Evolutionary conservation across 1,140 invertebrate species (phyloP), one percentile per base, ranked within the genome.

Genomic region (Penaeus indicus): DNA sequence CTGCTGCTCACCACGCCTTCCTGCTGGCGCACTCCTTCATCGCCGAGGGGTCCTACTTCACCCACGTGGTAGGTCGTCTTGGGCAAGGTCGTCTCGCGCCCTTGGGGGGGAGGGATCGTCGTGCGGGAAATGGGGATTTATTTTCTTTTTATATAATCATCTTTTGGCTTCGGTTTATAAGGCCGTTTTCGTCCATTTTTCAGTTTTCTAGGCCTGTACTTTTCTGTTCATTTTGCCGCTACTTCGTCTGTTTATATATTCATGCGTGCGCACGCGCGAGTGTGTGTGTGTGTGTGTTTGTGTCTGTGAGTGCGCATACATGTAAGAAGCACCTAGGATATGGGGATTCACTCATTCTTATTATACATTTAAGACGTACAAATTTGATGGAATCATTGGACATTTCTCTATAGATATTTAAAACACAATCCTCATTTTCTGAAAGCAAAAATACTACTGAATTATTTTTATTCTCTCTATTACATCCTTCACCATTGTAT

Each of bases 1-100:
- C 88, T n/a, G 42, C 88, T 8, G 88, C 88, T 42, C 88, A 89
- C 77, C 88, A 89, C 77, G 62, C 88, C 88, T 89, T 89, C 77
- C 88, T 89, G 38, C 75, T 89, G 77, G 88, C 88, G 27, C 88
- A 89, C 79, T 77, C 88, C 83, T 84, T 89, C 77, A 89, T 85
- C 62, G 67, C 75, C 38, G 61, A 67, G 19, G 62, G 78, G 27
- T 63, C 78, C 13, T 85, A 89, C 77, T 89, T 89, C 83, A 89
- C 83, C 10, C 88, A 89, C 84, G 83, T 89, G 75, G 88, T 89
- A 81, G 5, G 88, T 67, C 19, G 18, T 61, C 42, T 32, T 18
- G 19, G 42, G 42, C 38, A 21, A 21, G n/a, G 16, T 11, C n/a
- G 54, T 21, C 1, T 21, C 54, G n/a, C 21, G 64, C 25, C 64